phyloP scores from a whole-genome alignment of 2,888 invertebrate genomes.

The Bembecia ichneumoniformis region DNA sequence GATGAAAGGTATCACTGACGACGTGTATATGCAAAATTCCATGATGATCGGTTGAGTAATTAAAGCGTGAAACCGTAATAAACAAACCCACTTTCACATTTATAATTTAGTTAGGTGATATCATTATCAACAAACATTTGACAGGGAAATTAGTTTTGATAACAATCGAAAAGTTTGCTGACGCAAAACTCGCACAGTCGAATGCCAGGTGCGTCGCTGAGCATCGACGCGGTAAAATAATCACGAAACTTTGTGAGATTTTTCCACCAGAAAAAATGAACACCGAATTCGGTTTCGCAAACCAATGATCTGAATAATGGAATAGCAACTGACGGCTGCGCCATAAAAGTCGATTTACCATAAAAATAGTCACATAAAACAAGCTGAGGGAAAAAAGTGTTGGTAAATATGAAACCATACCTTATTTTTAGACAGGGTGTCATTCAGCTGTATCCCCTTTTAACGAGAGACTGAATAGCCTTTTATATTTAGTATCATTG shows the following conservation, averaged over 20 bases:
- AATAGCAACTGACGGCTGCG: background rate
- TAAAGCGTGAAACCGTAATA: too few relatives aligned
- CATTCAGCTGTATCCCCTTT: too few relatives aligned
- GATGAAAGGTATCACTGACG: too few relatives aligned
- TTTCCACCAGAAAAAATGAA: constrained; percentile 2
- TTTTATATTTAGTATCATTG: too few relatives aligned
- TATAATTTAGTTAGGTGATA: too few relatives aligned
- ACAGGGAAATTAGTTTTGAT: background rate
- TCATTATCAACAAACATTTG: too few relatives aligned
- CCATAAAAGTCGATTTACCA: constrained; percentile 13
- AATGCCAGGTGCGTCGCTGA: background rate
- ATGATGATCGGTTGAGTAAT: too few relatives aligned
- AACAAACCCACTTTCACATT: too few relatives aligned
- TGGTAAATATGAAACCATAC: too few relatives aligned
- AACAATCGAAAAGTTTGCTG: background rate
- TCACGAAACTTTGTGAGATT: background rate
- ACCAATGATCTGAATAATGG: constrained; percentile 30
- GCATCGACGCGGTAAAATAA: background rate
- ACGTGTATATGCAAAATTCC: too few relatives aligned
- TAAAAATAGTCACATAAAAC: constrained; percentile 7
- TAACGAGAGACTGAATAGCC: too few relatives aligned
- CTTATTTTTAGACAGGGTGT: too few relatives aligned
- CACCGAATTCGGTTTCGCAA: constrained; percentile 27
- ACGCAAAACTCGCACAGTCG: background rate
- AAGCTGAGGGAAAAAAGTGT: constrained; percentile 1